Evolutionary conservation across 64 coral and sea anemone genomes (phyloP).

Genomic region (Stichodactyla mertensii): DNA sequence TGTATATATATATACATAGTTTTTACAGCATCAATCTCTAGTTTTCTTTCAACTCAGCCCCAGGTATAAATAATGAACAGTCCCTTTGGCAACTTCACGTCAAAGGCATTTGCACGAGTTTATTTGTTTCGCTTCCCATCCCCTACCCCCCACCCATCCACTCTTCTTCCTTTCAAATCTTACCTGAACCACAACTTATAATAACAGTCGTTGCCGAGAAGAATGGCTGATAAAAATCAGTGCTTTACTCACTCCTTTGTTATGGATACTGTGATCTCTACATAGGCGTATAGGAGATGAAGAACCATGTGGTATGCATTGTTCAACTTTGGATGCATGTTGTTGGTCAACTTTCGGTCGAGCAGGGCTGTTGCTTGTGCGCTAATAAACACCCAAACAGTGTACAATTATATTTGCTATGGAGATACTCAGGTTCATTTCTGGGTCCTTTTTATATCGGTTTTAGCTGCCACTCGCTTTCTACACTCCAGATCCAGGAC

Average conservation of each 20-base stretch:
- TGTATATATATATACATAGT: too few relatives aligned
- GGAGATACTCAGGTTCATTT: neutral
- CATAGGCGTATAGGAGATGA: conserved; percentile 7
- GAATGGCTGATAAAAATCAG: neutral
- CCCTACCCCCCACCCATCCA: too few relatives aligned
- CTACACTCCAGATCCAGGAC: too few relatives aligned
- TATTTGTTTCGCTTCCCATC: too few relatives aligned
- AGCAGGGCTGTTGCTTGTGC: neutral
- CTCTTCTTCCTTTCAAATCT: too few relatives aligned
- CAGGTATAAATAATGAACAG: too few relatives aligned
- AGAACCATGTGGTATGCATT: neutral
- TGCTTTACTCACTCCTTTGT: conserved; percentile 14
- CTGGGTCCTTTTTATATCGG: neutral
- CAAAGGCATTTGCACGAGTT: too few relatives aligned
- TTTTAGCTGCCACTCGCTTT: neutral
- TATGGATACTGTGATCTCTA: conserved; percentile 7
- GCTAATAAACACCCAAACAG: neutral
- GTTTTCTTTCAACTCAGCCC: too few relatives aligned
- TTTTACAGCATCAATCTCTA: too few relatives aligned
- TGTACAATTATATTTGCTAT: neutral
- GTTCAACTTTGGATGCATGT: neutral
- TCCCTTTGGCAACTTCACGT: too few relatives aligned
- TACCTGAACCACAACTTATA: too few relatives aligned
- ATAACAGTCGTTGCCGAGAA: too few relatives aligned
- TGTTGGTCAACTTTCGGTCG: neutral